Evolutionary conservation across 2,888 invertebrate genomes (phyloP), one percentile per base, ranked within the genome.

Genomic region (Volucella inanis): DNA sequence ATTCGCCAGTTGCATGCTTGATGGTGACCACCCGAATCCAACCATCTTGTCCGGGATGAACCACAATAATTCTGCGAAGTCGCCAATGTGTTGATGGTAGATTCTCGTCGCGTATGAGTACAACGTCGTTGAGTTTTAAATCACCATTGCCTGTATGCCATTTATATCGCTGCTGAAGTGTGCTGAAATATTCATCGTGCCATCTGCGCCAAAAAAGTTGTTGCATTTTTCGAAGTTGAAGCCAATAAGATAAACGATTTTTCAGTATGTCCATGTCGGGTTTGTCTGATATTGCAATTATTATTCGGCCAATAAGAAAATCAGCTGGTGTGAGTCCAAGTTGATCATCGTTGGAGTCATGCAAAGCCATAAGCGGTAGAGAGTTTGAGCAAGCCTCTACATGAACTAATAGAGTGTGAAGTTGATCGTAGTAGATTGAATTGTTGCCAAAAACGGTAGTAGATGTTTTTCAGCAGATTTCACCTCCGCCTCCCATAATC

Each of bases 401-500:
- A 38, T 64, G 49, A 10, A 49, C 49, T 38, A 64, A 50, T 38
- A 64, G 38, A 50, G 64, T 64, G 50, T 64, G 64, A 14, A 64
- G 38, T 64, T 64, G 64, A 14, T 64, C 64, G 31, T 64, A 49
- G 15, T 64, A 64, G 14, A 64, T 49, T 11, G 38, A 64, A 15
- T 49, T 9, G 50, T 47, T 64, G 38, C 49, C 64, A 50, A 64
- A 38, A 12, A 64, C 39, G 8, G 70, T 10, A 43, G 50, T 50
- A 65, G 8, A 65, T 64, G n/a, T 18, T 49, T 43, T 50, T 68
- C 55, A 15, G 54, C 54, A 12, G 68, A 54, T 45, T 72, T 62
- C 9, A 62, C 52, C 2, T 62, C 62, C 41, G 61, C 72, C 62
- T 62, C 71, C 67, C 67, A 68, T 68, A 57, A 57, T 31, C 55